A percentile compares a stretch with the other conserved stretches of the same genome.
Conservation (phyloP, 2,888 invertebrate genomes). For the Tetheella fluctuosa region DNA sequence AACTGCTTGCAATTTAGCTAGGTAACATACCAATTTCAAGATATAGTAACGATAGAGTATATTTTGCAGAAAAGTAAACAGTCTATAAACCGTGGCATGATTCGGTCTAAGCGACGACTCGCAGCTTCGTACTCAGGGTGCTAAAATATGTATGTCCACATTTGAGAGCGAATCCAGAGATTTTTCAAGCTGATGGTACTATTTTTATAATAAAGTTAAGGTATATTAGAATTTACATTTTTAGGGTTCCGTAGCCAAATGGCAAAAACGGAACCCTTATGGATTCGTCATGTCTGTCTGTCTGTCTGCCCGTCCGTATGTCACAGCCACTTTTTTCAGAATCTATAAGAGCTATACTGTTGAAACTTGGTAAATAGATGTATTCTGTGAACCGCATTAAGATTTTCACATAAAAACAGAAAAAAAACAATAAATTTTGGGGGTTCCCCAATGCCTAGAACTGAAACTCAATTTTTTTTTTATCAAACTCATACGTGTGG, state of each 20-base stretch:
- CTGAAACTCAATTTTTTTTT: too few species aligned
- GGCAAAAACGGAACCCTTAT: too few species aligned
- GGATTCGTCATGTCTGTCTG: too few species aligned
- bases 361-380: too few species aligned
- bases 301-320: too few species aligned
- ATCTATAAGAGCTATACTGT: too few species aligned
- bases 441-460: too few species aligned
- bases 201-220: neutral
- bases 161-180: neutral
- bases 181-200: neutral
- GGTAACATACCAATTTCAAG: neutral
- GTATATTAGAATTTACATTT: neutral
- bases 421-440: too few species aligned
- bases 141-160: constrained; percentile 4
- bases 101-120: neutral
- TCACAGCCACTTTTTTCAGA: too few species aligned
- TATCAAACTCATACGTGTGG: too few species aligned
- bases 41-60: neutral
- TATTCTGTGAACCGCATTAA: too few species aligned
- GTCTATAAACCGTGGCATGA: neutral
- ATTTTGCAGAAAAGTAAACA: neutral
- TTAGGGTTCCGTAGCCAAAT: neutral
- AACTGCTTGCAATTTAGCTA: neutral
- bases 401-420: too few species aligned
- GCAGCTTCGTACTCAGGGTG: neutral